phyloP scores from a whole-genome alignment of 2,888 invertebrate genomes.

The Drosophila conformis region DNA sequence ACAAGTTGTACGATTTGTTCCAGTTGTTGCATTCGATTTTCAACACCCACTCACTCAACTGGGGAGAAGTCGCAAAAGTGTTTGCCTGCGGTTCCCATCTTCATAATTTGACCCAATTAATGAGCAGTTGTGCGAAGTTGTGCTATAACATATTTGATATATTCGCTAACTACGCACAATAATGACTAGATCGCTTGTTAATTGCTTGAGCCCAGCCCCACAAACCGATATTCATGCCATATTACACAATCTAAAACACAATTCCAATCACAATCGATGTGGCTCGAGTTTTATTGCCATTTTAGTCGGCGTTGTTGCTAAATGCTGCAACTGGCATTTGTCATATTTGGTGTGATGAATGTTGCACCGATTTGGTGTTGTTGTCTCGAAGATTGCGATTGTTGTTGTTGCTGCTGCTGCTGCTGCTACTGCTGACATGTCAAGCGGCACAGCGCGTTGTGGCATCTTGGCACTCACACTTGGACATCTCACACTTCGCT shows the following conservation, averaged over 20 bases:
- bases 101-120: conserved; percentile 43
- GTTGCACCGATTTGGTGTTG: conserved; percentile 65
- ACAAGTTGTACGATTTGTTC: conserved; percentile 17
- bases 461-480: conserved; percentile 65
- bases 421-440: conserved; percentile 46
- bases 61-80: conserved; percentile 64
- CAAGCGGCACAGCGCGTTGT: conserved; percentile 36
- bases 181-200: conserved; percentile 41
- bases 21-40: conserved; percentile 10
- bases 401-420: conserved; percentile 22
- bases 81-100: conserved; percentile 17
- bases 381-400: conserved; percentile 9
- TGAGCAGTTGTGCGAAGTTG: conserved; percentile 16
- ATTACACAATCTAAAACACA: conserved; percentile 60
- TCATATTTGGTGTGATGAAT: conserved; percentile 76
- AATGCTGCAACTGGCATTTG: conserved; percentile 79
- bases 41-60: conserved; percentile 17
- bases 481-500: conserved; percentile 56
- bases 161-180: conserved; percentile 34
- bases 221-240: conserved; percentile 49
- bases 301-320: conserved; percentile 47
- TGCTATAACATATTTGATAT: conserved; percentile 18
- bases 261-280: conserved; percentile 37
- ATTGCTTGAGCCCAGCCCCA: conserved; percentile 48
- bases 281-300: conserved; percentile 60